These are phyloP conservation scores for Oenanthe melanoleuca DNA, from an alignment of 2,113 vertebrate genomes.

Conservation along the genomic window DNA sequence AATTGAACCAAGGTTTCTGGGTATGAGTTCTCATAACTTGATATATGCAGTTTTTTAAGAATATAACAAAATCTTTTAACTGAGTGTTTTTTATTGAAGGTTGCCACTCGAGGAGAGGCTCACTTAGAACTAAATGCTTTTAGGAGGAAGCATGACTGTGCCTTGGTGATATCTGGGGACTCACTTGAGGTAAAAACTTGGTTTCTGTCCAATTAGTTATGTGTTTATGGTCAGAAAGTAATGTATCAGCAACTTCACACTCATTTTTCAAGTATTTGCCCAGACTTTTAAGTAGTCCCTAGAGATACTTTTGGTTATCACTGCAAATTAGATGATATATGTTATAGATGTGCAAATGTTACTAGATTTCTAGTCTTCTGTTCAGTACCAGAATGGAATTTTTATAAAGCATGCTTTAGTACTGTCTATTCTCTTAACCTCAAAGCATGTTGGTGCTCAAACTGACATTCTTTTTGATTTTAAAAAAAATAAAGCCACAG, in stretches of 20 bases:
- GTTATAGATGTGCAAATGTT: background rate
- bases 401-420: background rate
- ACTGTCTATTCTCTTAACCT: background rate
- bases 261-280: background rate
- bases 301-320: background rate
- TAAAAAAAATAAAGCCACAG: background rate
- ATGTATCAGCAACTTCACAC: background rate
- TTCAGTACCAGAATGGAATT: background rate
- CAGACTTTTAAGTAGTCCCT: background rate
- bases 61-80: background rate
- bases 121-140: slow-evolving; percentile 98
- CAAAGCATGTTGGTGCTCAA: background rate
- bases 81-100: slow-evolving; percentile 71
- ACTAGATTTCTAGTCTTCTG: background rate
- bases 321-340: background rate
- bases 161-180: slow-evolving; percentile 95
- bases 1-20: background rate
- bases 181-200: slow-evolving; percentile 88
- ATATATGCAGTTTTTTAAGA: background rate
- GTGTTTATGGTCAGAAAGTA: background rate
- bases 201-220: background rate
- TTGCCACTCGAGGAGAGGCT: slow-evolving; percentile 89
- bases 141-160: slow-evolving; percentile 95
- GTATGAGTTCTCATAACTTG: background rate
- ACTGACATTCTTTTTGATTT: background rate